Base-by-base conservation (phyloP, 2,797 vertebrate genomes). In the Nyctibius grandis region DNA sequence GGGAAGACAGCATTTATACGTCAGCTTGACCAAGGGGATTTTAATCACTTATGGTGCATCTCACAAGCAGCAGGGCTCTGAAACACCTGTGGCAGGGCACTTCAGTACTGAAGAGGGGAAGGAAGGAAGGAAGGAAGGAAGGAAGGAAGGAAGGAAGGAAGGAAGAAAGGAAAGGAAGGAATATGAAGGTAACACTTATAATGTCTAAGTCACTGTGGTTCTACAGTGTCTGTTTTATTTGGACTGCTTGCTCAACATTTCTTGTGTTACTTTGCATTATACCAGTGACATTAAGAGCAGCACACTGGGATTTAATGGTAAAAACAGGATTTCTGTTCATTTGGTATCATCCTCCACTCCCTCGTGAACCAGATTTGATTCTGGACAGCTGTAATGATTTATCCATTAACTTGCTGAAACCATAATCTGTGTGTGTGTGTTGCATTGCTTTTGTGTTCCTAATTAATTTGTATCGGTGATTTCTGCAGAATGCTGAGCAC, bases 31-130 rank as follows among this genome's bases (percentile, higher is more conserved):
- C n/a, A 65, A 48, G 22, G 53, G 12, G 26, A 38, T 67, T 75
- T 77, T 56, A 45, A 38, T 65, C 23, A 26, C 9, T 28, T 53
- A 50, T 0, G 0, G 12, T 75, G 9, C 22, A 34, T 78, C 25
- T 15, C 31, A 21, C 5, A 22, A 42, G 28, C 44, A 63, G 20
- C 68, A 21, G 33, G 18, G 14, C 44, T 76, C 40, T 77, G 57
- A 42, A 72, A 36, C 0, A 0, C 16, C 23, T 51, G 25, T 33
- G 38, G 51, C 8, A 5, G 4, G 21, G 33, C 36, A 31, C 21
- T 79, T 81, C 0, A 1, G 25, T 61, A 14, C 38, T 15, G 15
- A 72, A 69, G 29, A 67, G 4, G 29, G 33, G 29, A 54, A 59
- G 56, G 26, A 56, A 47, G 22, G 21, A 64, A 45, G 33, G 47